phyloP scores from a whole-genome alignment of 2,797 vertebrate species.

The Lepus oiostolus region DNA sequence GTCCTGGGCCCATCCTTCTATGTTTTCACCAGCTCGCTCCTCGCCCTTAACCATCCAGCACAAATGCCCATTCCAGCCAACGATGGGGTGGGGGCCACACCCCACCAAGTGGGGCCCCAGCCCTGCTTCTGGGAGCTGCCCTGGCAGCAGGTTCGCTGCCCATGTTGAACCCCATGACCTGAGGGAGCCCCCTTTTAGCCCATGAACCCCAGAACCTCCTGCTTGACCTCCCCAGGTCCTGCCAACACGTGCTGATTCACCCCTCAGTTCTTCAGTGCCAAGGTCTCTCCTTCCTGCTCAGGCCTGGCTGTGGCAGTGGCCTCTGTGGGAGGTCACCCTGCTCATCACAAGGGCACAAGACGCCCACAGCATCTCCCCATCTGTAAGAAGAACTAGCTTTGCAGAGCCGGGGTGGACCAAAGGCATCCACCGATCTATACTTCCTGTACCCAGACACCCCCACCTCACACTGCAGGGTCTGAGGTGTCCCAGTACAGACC shows the following conservation, averaged over 20 bases:
- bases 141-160: not conserved
- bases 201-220: not conserved
- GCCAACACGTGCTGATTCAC: not conserved
- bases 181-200: slow-evolving; percentile 6
- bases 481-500: too few relatives aligned
- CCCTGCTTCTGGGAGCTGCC: not conserved
- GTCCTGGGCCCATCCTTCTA: not conserved
- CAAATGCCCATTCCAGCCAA: not conserved
- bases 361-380: too few relatives aligned
- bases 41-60: not conserved
- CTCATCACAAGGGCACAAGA: too few relatives aligned
- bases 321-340: not conserved
- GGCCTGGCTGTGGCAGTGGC: not conserved
- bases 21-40: not conserved
- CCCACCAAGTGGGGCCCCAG: not conserved
- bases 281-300: slow-evolving; percentile 11
- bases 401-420: too few relatives aligned
- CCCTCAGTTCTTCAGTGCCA: not conserved
- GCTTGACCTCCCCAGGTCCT: not conserved
- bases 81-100: too few relatives aligned
- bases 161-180: not conserved
- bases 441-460: too few relatives aligned
- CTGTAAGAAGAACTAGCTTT: too few relatives aligned
- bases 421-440: too few relatives aligned
- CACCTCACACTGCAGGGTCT: too few relatives aligned